Conservation (phyloP, 2,797 vertebrate genomes). For the Microchirus variegatus region DNA sequence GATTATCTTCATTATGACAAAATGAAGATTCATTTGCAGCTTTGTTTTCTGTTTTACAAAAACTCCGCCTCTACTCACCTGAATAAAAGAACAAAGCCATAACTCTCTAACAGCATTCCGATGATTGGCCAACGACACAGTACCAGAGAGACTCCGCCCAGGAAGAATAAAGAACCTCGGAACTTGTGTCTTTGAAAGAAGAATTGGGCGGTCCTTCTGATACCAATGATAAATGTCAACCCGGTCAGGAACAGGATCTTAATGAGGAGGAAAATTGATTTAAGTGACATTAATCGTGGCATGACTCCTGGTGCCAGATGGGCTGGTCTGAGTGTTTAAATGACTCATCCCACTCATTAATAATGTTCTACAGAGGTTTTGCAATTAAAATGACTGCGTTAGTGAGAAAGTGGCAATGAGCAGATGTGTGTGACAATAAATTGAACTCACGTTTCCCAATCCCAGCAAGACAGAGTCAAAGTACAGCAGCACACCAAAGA, state of each 20-base stretch:
- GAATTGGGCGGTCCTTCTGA: constrained; percentile 84
- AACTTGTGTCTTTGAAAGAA: constrained; percentile 91
- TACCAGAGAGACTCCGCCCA: constrained; percentile 86
- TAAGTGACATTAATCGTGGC: no score
- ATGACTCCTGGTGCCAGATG: no score
- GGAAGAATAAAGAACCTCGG: constrained; percentile 87
- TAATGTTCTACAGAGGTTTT: no score
- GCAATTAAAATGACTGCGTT: no score
- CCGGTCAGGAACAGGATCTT: constrained; percentile 89
- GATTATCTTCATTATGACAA: neutral
- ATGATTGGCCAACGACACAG: constrained; percentile 87
- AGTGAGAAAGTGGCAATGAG: no score
- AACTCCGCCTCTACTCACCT: constrained; percentile 69
- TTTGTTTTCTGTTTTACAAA: neutral
- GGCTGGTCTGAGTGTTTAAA: no score
- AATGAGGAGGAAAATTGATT: neutral
- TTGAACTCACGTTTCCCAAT: constrained; percentile 91
- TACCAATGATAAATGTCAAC: constrained; percentile 86
- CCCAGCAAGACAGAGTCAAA: constrained; percentile 92
- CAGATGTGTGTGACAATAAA: neutral
- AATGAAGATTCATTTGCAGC: neutral
- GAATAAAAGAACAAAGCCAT: constrained; percentile 89
- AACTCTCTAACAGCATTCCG: constrained; percentile 88
- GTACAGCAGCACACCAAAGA: constrained; percentile 90
- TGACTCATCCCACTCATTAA: no score